Evolutionary conservation across 2,888 invertebrate species (phyloP), one percentile per base, ranked within the genome.

Genomic region (Drosophila anomelani): DNA sequence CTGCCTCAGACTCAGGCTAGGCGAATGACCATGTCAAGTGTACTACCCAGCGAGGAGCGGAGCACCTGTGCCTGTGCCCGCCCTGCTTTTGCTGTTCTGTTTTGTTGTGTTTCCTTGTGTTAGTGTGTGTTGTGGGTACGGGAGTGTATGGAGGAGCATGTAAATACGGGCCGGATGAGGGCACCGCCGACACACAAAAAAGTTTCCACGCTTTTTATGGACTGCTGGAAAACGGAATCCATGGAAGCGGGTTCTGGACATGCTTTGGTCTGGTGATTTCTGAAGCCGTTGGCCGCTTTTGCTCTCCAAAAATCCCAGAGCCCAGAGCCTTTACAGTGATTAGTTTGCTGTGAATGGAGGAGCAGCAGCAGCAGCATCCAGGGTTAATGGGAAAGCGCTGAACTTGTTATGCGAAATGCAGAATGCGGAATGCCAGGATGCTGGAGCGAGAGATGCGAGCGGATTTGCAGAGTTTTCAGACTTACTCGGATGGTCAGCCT

Each of bases 21-120:
- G 66, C 74, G 79, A 84, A 84, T 84, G 88, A 75, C 83, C 83
- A 88, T 76, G 76, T 70, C 77, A 87, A 87, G 79, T 69, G 75
- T 64, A 51, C 64, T 64, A 29, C 49, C 41, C 43, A 29, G 75
- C 46, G 51, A 34, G 49, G 51, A 51, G 49, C 26, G 26, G 26
- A 26, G 26, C 68, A 68, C 63, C 61, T 41, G 54, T 23, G 13
- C 20, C 3, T 26, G 26, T 26, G 26, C 26, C 26, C 26, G 26
- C 64, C 64, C 55, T 38, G 46, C 34, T 36, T 54, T 36, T 44
- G 39, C 47, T 41, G 34, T 56, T 51, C 51, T 23, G 73, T 71
- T 62, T 49, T 36, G 62, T 71, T 70, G 57, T 29, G 29, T 59
- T 39, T 32, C 41, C 36, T 15, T 10, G 15, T 12, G 17, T 34